Percentiles rank a stretch among this genome's conserved stretches.
phyloP scores from a whole-genome alignment of 2,888 invertebrate genomes.

The Encarsia formosa region DNA sequence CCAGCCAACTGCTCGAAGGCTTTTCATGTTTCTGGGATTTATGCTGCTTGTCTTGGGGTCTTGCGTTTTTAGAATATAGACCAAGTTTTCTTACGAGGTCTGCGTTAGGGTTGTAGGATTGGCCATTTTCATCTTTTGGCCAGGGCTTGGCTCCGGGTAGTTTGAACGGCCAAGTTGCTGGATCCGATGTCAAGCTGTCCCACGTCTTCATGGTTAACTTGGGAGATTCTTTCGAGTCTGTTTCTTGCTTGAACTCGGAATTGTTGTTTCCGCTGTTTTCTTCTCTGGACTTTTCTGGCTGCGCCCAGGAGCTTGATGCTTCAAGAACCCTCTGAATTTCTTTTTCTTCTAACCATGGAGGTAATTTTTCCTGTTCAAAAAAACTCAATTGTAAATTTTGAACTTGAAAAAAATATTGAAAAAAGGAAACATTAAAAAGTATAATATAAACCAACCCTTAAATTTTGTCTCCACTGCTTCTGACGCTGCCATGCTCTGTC shows the following conservation, averaged over 20 bases:
- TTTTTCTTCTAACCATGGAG: conserved; percentile 24
- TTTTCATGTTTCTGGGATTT: conserved; percentile 12
- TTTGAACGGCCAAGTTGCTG: conserved; percentile 47
- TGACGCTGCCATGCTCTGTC: conserved; percentile 22
- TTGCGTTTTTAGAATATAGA: conserved; percentile 35
- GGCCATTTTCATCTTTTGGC: conserved; percentile 45
- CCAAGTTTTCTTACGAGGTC: conserved; percentile 43
- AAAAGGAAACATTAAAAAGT: not conserved
- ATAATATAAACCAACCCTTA: conserved; percentile 2
- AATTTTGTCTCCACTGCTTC: conserved; percentile 11
- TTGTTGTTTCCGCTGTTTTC: conserved; percentile 25
- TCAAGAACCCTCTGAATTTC: conserved; percentile 10
- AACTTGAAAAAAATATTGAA: not conserved
- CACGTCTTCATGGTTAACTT: conserved; percentile 41
- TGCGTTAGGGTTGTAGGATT: conserved; percentile 46
- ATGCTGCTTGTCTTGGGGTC: conserved; percentile 10
- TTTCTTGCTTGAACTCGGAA: conserved; percentile 17
- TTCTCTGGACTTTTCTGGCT: conserved; percentile 17
- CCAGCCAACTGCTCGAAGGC: not conserved
- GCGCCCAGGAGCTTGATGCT: conserved; percentile 22
- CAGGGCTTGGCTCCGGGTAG: conserved; percentile 43
- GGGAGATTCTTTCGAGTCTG: conserved; percentile 29
- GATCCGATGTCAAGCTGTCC: conserved; percentile 44
- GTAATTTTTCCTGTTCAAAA: conserved; percentile 11
- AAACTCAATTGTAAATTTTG: too few species aligned